Base-by-base conservation (phyloP, 2,113 vertebrate species). In the Melanerpes formicivorus region DNA sequence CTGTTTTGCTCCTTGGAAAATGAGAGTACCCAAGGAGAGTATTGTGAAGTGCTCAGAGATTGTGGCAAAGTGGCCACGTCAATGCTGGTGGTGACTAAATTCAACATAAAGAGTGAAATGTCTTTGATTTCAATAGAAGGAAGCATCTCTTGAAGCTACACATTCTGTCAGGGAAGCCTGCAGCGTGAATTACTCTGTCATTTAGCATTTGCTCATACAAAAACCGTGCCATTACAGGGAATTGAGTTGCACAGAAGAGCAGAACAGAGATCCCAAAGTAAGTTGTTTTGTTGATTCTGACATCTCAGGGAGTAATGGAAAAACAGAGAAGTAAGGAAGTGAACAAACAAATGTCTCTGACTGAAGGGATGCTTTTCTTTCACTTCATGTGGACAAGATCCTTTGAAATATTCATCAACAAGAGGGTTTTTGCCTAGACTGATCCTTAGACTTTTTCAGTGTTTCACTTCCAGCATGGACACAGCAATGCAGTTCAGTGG, bases 151-250 rank as follows among this genome's bases (percentile, higher is more conserved):
- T 80, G 75, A 80, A 89, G 22, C 46, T 60, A 73, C 27, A 79
- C 17, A 63, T 93, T 90, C 80, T 81, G 77, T 87, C 80, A 94
- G 88, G 63, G 84, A 69, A 94, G 52, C 60, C 56, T 84, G 42
- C 74, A 80, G 81, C 80, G 72, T 87, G 93, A 94, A 84, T 95
- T 90, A 88, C 27, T 77, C 72, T 88, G 89, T 82, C 48, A 82
- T 84, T 92, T 82, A 90, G 42, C 30, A 70, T 71, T 73, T 87
- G 42, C 75, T 85, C 87, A 42, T 30, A 87, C 32, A 89, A 94
- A 91, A 62, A 2, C 22, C 29, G 12, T 83, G 63, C 55, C 74
- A 65, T 65, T 80, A 79, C 65, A 92, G 74, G 25, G 40, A 75
- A 66, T 70, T 23, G 72, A 70, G 22, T 78, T 25, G 65, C 66